Percentiles rank a stretch among this genome's conserved stretches.
Evolutionary conservation across 2,888 invertebrate species (phyloP).

Genomic region (Sminthurides aquaticus): DNA sequence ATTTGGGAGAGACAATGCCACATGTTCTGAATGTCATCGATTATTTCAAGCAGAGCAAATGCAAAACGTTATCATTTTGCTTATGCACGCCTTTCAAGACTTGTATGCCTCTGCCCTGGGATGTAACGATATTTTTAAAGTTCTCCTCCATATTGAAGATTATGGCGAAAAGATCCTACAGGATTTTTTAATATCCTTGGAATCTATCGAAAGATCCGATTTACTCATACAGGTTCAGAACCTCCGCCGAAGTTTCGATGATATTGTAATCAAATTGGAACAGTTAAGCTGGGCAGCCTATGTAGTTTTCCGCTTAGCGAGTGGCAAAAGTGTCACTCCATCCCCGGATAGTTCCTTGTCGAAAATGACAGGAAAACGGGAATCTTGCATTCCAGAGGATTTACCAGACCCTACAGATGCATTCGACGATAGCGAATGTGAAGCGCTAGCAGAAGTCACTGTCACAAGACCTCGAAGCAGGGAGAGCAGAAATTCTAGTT

Average conservation of each 20-base stretch:
- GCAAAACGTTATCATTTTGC: slow-evolving; percentile 29
- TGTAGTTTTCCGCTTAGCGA: slow-evolving; percentile 34
- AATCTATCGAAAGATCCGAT: slow-evolving; percentile 38
- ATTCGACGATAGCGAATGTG: not conserved
- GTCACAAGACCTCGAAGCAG: not conserved
- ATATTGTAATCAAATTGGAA: slow-evolving; percentile 38
- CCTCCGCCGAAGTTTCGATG: slow-evolving; percentile 33
- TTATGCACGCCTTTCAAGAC: slow-evolving; percentile 36
- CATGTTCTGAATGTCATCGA: not conserved
- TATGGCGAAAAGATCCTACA: slow-evolving; percentile 32
- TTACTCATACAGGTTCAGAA: slow-evolving; percentile 37
- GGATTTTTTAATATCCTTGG: slow-evolving; percentile 31
- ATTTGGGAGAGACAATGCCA: slow-evolving; percentile 21
- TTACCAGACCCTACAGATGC: not conserved
- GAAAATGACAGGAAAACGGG: not conserved
- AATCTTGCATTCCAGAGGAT: too few species aligned
- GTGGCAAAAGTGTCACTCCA: slow-evolving; percentile 26
- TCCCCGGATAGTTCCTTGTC: slow-evolving; percentile 14
- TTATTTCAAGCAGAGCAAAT: slow-evolving; percentile 23
- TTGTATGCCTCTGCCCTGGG: slow-evolving; percentile 31
- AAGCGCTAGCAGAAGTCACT: not conserved
- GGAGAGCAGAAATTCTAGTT: too few species aligned
- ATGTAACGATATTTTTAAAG: slow-evolving; percentile 37
- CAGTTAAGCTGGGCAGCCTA: slow-evolving; percentile 41
- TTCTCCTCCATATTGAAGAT: slow-evolving; percentile 30